These are phyloP conservation scores for Diploscapter pachys DNA, from an alignment of 1,140 invertebrate genomes.

Conservation along the genomic window DNA sequence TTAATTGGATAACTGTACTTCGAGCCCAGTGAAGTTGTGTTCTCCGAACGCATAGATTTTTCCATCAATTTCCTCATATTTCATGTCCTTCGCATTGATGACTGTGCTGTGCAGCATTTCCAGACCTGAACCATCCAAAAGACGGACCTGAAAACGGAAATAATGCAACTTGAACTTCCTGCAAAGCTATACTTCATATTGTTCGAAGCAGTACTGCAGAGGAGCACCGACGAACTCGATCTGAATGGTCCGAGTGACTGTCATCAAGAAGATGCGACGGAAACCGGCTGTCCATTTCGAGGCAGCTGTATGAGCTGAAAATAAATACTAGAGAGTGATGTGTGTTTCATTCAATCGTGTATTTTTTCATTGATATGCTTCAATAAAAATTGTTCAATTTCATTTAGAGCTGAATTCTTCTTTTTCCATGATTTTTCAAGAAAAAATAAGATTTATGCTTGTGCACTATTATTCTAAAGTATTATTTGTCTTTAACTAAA, in stretches of 20 bases:
- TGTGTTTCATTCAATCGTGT: too few relatives aligned
- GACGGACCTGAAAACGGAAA: constrained; percentile 42
- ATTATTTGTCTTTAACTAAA: too few relatives aligned
- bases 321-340: background rate
- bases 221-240: constrained; percentile 56
- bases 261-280: constrained; percentile 45
- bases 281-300: constrained; percentile 58
- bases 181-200: constrained; percentile 47
- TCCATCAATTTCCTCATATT: constrained; percentile 43
- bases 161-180: background rate
- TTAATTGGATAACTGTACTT: constrained; percentile 29
- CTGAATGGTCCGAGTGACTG: constrained; percentile 44
- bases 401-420: too few relatives aligned
- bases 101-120: constrained; percentile 42
- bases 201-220: constrained; percentile 57
- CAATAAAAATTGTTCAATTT: too few relatives aligned
- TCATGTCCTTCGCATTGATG: constrained; percentile 42
- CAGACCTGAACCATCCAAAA: constrained; percentile 48
- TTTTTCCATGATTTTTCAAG: too few relatives aligned
- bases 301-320: constrained; percentile 50
- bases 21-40: constrained; percentile 54
- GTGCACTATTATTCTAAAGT: too few relatives aligned
- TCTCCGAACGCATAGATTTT: constrained; percentile 46
- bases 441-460: too few relatives aligned
- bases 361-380: too few relatives aligned